Evolutionary conservation across 1,140 invertebrate genomes (phyloP).

Genomic region (Phthorimaea operculella): DNA sequence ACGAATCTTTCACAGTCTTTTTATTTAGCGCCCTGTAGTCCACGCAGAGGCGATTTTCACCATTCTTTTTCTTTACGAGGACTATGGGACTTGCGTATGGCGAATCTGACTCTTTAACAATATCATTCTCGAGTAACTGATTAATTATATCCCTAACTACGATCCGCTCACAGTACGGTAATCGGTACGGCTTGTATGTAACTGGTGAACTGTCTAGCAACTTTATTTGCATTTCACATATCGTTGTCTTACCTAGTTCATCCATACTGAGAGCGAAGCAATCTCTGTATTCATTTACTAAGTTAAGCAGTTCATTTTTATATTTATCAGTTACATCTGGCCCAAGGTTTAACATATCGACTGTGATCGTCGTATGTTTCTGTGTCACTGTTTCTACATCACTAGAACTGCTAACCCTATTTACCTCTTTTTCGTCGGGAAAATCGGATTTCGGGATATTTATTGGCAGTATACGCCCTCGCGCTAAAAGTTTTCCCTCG

Average conservation of each 20-base stretch:
- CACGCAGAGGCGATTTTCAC: slow-evolving; percentile 20
- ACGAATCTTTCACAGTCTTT: slow-evolving; percentile 16
- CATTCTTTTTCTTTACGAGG: slow-evolving; percentile 23
- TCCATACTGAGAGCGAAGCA: slow-evolving; percentile 19
- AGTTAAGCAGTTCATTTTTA: slow-evolving; percentile 1
- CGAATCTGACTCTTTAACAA: slow-evolving; percentile 16
- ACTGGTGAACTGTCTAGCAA: slow-evolving; percentile 17
- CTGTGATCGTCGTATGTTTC: neutral
- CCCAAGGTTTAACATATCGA: neutral
- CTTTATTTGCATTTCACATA: slow-evolving; percentile 18
- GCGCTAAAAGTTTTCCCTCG: neutral
- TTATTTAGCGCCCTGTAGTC: slow-evolving; percentile 39
- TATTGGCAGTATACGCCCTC: neutral
- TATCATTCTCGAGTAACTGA: slow-evolving; percentile 9
- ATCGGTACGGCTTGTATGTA: slow-evolving; percentile 17
- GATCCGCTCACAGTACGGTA: slow-evolving; percentile 22
- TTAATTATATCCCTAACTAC: slow-evolving; percentile 26
- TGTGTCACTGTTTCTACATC: neutral
- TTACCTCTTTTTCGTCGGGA: neutral
- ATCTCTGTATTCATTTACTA: slow-evolving; percentile 17
- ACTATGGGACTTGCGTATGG: slow-evolving; percentile 23
- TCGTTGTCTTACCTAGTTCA: slow-evolving; percentile 16
- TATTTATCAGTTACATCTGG: neutral
- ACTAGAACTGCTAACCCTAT: neutral
- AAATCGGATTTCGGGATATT: neutral